These are phyloP conservation scores for Pandemis heparana DNA, from an alignment of 2,888 invertebrate genomes.

Conservation along the genomic window DNA sequence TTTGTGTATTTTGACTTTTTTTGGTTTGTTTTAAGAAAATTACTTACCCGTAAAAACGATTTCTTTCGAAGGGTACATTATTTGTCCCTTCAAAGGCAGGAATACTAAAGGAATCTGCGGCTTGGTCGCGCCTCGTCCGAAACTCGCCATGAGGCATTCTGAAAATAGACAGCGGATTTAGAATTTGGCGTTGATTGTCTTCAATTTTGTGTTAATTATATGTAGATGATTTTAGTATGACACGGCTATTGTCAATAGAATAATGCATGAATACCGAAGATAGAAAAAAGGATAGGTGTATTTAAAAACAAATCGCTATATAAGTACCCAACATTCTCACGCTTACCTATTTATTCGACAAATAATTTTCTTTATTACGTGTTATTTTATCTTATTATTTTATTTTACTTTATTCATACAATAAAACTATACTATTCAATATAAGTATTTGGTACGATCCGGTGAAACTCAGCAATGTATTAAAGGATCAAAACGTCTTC, in stretches of 20 bases:
- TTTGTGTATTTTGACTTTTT: background rate
- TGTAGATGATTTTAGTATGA: too few relatives aligned
- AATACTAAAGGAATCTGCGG: constrained; percentile 94
- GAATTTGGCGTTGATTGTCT: background rate
- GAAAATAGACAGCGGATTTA: constrained; percentile 61
- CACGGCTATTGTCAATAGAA: too few relatives aligned
- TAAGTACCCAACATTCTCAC: too few relatives aligned
- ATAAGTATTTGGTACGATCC: too few relatives aligned
- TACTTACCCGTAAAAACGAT: constrained; percentile 91
- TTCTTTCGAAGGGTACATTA: constrained; percentile 95
- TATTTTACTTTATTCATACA: too few relatives aligned
- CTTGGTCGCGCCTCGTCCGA: constrained; percentile 88
- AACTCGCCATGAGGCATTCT: constrained; percentile 89
- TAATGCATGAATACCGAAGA: too few relatives aligned
- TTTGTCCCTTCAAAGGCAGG: constrained; percentile 93
- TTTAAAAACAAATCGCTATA: too few relatives aligned
- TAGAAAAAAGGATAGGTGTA: too few relatives aligned
- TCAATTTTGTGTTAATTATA: background rate
- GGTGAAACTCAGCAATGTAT: background rate
- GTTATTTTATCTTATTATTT: too few relatives aligned
- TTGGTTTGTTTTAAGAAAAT: background rate
- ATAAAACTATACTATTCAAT: too few relatives aligned
- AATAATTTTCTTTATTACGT: too few relatives aligned
- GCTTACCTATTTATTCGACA: too few relatives aligned
- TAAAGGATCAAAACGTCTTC: background rate